Evolutionary conservation across 2,797 vertebrate species (phyloP), one percentile per base, ranked within the genome.

Genomic region (Xenops minutus): DNA sequence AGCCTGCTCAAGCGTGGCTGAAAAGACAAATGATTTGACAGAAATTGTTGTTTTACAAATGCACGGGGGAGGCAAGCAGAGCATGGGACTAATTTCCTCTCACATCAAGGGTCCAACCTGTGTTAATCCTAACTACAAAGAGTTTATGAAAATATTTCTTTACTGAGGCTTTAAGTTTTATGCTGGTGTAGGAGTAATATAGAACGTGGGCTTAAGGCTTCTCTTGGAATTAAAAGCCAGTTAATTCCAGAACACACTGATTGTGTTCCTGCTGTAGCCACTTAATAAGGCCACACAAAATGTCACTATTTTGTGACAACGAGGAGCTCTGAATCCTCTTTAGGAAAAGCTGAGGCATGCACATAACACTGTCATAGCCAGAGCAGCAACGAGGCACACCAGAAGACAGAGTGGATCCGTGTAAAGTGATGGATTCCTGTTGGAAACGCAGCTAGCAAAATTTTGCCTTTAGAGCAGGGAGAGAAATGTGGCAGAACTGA

Each of bases 321-420:
- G 80, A 96, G 88, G 91, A 95, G 88, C 92, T 97, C 87, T 86
- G 94, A 96, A 98, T 98, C 95, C 94, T 95, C 95, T 95, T 95
- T 95, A 94, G 93, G 92, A 93, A 98, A 96, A 97, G 97, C 67
- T 96, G 96, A 96, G 95, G 91, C 84, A 62, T 55, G 76, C 83
- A 24, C 88, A 27, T 49, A 54, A 30, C 89, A n/a, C 48, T 96
- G 77, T 48, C 79, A 44, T 93, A 84, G 94, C 94, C 88, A 95
- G 92, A 82, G 68, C 55, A 56, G 77, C 73, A 81, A 30, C 36
- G 36, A 76, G 54, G 39, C 80, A 19, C 56, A 26, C 87, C 43
- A 52, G 85, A 51, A 64, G 85, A 82, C 88, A 75, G 55, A 7
- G 6, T 51, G 49, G 84, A 55, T 59, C 67, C 3, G 21, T 72